phyloP scores from a whole-genome alignment of 2,888 invertebrate genomes.

The Stenurella melanura region DNA sequence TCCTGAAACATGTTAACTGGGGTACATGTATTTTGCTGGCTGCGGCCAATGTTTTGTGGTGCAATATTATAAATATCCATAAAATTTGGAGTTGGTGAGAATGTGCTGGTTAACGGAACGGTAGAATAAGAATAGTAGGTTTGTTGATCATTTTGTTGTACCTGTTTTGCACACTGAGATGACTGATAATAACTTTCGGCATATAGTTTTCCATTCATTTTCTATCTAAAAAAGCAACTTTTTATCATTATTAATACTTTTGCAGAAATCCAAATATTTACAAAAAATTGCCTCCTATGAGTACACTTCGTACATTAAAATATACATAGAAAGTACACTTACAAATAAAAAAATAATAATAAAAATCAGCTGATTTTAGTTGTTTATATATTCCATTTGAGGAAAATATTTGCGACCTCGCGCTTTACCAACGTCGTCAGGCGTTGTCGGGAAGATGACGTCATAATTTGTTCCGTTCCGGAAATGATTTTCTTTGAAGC shows the following conservation, averaged over 20 bases:
- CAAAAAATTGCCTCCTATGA: background rate
- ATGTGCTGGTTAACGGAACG: slow-evolving; percentile 18
- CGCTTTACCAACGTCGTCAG: no score
- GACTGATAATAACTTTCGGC: background rate
- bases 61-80: slow-evolving; percentile 44
- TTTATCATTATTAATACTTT: background rate
- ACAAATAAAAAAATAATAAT: no score
- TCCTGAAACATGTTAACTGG: slow-evolving; percentile 27
- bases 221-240: slow-evolving; percentile 7
- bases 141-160: slow-evolving; percentile 17
- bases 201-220: slow-evolving; percentile 30
- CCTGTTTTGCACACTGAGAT: background rate
- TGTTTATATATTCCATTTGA: no score
- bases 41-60: slow-evolving; percentile 37
- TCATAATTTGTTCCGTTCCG: no score
- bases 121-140: slow-evolving; percentile 16
- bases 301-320: no score
- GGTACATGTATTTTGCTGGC: slow-evolving; percentile 34
- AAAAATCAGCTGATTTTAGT: no score
- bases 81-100: slow-evolving; percentile 42
- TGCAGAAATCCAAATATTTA: background rate
- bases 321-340: no score
- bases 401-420: no score
- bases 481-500: no score
- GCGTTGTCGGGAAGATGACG: no score